A percentile compares a stretch with the other conserved stretches of the same genome.
Evolutionary conservation across 2,797 vertebrate species (phyloP).

Genomic region (Centroberyx gerrardi): DNA sequence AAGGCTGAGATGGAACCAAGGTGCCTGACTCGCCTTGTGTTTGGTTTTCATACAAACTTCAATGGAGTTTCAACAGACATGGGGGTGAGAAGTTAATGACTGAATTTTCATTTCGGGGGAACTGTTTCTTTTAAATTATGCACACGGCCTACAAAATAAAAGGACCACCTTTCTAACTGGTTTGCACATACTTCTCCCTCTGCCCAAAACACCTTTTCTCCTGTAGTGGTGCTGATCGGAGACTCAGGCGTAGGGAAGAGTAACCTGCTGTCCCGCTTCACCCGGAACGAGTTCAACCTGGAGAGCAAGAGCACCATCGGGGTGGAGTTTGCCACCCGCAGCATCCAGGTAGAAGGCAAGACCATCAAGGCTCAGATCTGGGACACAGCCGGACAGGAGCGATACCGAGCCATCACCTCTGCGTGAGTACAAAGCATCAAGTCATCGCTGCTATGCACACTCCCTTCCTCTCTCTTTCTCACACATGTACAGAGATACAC

Average conservation of each 20-base stretch:
- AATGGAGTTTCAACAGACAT: too few species aligned
- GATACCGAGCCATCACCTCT: slow-evolving; percentile 92
- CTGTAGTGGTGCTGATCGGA: slow-evolving; percentile 90
- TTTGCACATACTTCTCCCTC: neutral
- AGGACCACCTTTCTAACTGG: neutral
- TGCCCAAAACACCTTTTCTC: neutral
- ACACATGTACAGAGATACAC: neutral
- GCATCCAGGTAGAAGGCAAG: slow-evolving; percentile 92
- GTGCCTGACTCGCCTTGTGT: too few species aligned
- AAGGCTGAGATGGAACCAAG: too few species aligned
- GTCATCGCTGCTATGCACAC: neutral
- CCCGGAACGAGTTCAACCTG: slow-evolving; percentile 92
- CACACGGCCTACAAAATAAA: neutral
- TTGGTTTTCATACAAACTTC: too few species aligned
- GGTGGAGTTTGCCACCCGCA: slow-evolving; percentile 93
- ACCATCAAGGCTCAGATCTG: slow-evolving; percentile 92
- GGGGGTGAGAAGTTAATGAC: neutral
- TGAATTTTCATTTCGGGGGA: neutral
- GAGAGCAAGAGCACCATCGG: slow-evolving; percentile 95
- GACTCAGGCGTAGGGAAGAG: slow-evolving; percentile 93
- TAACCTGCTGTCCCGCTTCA: slow-evolving; percentile 92
- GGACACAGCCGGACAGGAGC: slow-evolving; percentile 91
- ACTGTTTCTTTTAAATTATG: neutral
- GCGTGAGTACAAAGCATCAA: slow-evolving; percentile 82
- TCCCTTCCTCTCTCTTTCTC: neutral